Conservation (phyloP, 1,140 invertebrate genomes). For the Cherax destructor region DNA sequence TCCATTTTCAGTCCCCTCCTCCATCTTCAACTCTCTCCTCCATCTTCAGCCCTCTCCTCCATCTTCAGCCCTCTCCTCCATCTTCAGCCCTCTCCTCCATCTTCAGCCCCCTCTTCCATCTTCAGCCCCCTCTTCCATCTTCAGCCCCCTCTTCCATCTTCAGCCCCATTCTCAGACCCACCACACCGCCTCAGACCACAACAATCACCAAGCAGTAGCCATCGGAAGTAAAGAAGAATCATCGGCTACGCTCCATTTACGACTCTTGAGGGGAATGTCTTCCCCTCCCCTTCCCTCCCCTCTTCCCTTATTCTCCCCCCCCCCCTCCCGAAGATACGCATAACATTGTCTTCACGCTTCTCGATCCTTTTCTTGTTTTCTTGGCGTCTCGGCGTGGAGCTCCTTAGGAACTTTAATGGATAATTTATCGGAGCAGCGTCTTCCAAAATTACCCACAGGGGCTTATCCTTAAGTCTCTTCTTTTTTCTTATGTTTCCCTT, state of each 20-base stretch:
- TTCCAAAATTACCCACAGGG: background rate
- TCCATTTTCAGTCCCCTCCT: background rate
- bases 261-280: background rate
- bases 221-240: constrained; percentile 25
- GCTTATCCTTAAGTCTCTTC: background rate
- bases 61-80: background rate
- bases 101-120: background rate
- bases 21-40: background rate
- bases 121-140: background rate
- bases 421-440: background rate
- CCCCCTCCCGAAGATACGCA: background rate
- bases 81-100: background rate
- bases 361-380: constrained; percentile 1
- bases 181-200: constrained; percentile 6
- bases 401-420: background rate
- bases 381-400: background rate
- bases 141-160: background rate
- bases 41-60: background rate
- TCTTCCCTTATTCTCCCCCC: background rate
- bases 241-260: constrained; percentile 18
- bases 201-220: constrained; percentile 13
- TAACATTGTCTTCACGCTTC: background rate
- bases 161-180: background rate
- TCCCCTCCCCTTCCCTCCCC: background rate
- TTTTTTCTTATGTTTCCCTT: background rate